phyloP scores from a whole-genome alignment of 2,888 invertebrate species.

The Tenthredo distinguenda region DNA sequence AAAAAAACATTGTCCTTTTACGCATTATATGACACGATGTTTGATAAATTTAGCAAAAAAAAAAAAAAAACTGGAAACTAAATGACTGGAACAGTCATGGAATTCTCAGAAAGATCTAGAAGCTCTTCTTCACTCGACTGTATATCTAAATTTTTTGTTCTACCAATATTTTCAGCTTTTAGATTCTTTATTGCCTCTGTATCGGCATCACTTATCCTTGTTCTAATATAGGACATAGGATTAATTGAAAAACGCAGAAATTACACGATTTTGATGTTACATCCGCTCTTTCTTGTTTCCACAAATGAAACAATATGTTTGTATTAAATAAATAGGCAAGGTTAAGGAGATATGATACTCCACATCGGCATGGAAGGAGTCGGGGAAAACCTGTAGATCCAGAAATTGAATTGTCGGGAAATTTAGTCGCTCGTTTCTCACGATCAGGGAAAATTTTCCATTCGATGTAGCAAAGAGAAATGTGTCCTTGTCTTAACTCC shows the following conservation, averaged over 20 bases:
- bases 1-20: no score
- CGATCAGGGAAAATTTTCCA: neutral
- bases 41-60: neutral
- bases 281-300: no score
- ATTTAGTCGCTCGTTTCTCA: neutral
- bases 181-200: neutral
- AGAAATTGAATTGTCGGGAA: neutral
- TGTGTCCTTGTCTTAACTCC: neutral
- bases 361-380: neutral
- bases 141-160: neutral
- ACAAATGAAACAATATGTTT: no score
- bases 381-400: neutral
- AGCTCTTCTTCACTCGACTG: neutral
- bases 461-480: neutral
- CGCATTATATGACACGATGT: no score
- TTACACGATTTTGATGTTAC: neutral
- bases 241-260: neutral
- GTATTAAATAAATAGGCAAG: no score
- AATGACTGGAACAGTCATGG: no score
- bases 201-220: neutral
- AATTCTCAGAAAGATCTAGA: neutral
- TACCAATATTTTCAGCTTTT: neutral
- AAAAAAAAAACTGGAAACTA: no score
- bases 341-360: neutral
- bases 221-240: neutral